Conservation (phyloP, 2,797 vertebrate species). For the Acanthurus tractus region DNA sequence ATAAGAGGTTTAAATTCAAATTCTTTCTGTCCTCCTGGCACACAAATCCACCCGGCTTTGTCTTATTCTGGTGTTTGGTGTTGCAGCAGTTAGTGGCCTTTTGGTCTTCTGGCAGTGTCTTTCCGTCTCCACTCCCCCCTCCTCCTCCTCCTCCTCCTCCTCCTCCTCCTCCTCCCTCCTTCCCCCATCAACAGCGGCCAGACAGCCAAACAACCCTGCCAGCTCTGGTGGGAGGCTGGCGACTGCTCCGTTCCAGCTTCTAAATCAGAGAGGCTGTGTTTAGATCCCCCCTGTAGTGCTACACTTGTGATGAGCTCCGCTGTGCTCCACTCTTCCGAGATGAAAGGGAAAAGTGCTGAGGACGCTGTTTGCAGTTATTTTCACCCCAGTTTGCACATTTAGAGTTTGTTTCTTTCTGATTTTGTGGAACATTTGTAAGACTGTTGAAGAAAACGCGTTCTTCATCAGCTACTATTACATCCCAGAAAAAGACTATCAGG, state of each 20-base stretch:
- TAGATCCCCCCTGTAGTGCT: conserved; percentile 54
- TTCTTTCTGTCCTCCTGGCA: conserved; percentile 17
- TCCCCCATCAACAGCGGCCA: conserved; percentile 51
- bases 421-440: conserved; percentile 11
- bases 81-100: conserved; percentile 72
- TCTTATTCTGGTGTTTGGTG: conserved; percentile 56
- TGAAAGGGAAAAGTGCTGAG: conserved; percentile 48
- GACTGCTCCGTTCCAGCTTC: conserved; percentile 70
- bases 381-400: conserved; percentile 43
- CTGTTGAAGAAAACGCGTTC: conserved; percentile 2
- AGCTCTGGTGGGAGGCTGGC: conserved; percentile 72
- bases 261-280: conserved; percentile 74
- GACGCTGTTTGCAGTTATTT: conserved; percentile 35
- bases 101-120: conserved; percentile 69
- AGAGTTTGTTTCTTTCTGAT: conserved; percentile 23
- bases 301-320: conserved; percentile 46
- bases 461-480: conserved; percentile 31
- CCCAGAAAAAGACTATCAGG: neutral
- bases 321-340: conserved; percentile 35
- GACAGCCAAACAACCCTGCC: conserved; percentile 66
- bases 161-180: neutral
- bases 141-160: too few relatives aligned
- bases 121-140: conserved; percentile 8
- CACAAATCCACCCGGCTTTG: conserved; percentile 40
- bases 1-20: conserved; percentile 26